Conservation (phyloP, 2,888 invertebrate species). For the Parasteatoda lunata region DNA sequence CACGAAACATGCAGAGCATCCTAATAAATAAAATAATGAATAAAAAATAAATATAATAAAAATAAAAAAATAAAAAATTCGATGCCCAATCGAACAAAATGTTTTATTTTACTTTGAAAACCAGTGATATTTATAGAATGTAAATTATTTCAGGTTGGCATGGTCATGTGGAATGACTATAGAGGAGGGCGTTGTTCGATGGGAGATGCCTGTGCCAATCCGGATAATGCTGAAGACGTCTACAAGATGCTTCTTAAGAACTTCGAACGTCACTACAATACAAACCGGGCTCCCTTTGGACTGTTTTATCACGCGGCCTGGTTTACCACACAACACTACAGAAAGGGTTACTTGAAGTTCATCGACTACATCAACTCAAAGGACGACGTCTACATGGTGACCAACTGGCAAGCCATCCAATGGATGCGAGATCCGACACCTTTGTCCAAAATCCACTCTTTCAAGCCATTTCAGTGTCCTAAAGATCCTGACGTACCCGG, state of each 20-base stretch:
- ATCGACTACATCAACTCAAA: slow-evolving; percentile 79
- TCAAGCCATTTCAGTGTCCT: slow-evolving; percentile 90
- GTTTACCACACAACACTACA: slow-evolving; percentile 96
- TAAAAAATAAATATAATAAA: too few relatives aligned
- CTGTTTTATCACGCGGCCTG: slow-evolving; percentile 95
- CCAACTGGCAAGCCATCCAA: slow-evolving; percentile 94
- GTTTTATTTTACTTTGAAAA: background rate
- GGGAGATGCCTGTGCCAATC: slow-evolving; percentile 96
- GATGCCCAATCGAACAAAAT: too few relatives aligned
- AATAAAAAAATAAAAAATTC: too few relatives aligned
- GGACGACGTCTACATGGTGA: slow-evolving; percentile 91
- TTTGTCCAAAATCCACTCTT: slow-evolving; percentile 84
- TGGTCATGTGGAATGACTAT: slow-evolving; percentile 98
- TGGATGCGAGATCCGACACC: slow-evolving; percentile 96
- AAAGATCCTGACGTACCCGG: slow-evolving; percentile 85
- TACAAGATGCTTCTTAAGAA: slow-evolving; percentile 95
- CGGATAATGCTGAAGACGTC: slow-evolving; percentile 89
- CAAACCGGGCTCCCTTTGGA: slow-evolving; percentile 94
- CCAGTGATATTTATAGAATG: too few relatives aligned
- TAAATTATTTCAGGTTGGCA: slow-evolving; percentile 77
- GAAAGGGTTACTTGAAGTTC: slow-evolving; percentile 94
- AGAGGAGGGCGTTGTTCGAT: slow-evolving; percentile 92
- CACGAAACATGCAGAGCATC: too few relatives aligned
- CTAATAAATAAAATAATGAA: too few relatives aligned
- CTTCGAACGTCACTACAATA: slow-evolving; percentile 93